Base-by-base conservation (phyloP, 1,140 invertebrate genomes). In the Theocolax elegans region DNA sequence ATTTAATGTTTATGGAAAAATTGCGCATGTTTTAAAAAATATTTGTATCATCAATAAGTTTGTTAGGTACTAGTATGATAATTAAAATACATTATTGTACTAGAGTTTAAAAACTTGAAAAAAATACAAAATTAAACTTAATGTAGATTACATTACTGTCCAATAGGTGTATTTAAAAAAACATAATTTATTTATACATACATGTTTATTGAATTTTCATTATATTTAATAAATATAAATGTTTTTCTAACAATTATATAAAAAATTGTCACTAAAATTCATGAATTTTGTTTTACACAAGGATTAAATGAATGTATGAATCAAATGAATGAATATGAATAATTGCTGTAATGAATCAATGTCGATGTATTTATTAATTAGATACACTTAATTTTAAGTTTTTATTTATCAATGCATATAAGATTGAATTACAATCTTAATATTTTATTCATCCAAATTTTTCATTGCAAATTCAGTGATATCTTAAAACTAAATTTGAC, bases 141-240 rank as follows among this genome's bases (percentile, higher is more conserved):
- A 19, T 8, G 29, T 42, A 51, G n/a, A 40, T 17, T 23, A 49
- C 40, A 67, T 67, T 56, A 48, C 51, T 56, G 40, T 15, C 10
- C n/a, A 21, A 25, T 38, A 10, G 27, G 23, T 17, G 21, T 48
- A 53, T 25, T 40, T 53, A 48, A 59, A 58, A 17, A 15, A 31
- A 25, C 35, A 21, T 2, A 23, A 46, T 38, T 35, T 25, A 10
- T n/a, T n/a, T n/a, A n/a, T 59, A 68, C 54, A 65, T 46, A 67
- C 12, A 44, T 62, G 53, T 68, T 68, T 60, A 68, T 60, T 68
- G 9, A 68, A 51, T n/a, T 51, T 51, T 29, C 15, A 23, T 9
- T n/a, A 40, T 6, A 13, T 1, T 60, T 49, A 53, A 68, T 60
- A 51, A 68, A 60, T 60, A 62, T 68, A 60, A 60, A 60, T 53